Evolutionary conservation across 2,888 invertebrate genomes (phyloP).

Genomic region (Ochropleura plecta): DNA sequence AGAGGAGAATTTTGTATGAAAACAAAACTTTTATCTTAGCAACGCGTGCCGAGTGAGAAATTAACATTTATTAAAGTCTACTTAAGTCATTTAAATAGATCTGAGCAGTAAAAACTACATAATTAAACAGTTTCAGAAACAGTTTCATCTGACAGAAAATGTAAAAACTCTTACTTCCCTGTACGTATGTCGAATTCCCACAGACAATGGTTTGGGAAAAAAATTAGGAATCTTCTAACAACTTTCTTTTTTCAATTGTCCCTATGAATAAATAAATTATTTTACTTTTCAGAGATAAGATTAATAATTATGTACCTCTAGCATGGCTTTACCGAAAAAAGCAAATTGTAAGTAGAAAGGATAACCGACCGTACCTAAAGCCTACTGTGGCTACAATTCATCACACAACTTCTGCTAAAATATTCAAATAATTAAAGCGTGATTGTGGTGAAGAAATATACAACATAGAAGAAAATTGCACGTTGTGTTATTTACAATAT

Average conservation of each 20-base stretch:
- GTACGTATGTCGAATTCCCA: background rate
- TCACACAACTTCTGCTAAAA: conserved; percentile 11
- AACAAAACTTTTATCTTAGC: conserved; percentile 26
- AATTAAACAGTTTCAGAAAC: conserved; percentile 6
- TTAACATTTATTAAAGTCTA: conserved; percentile 38
- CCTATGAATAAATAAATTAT: background rate
- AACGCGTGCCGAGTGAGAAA: conserved; percentile 47
- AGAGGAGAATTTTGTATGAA: conserved; percentile 43
- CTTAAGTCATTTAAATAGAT: conserved; percentile 50
- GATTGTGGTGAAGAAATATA: conserved; percentile 47
- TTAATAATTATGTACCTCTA: background rate
- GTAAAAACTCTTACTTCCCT: background rate
- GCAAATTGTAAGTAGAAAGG: background rate
- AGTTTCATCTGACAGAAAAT: conserved; percentile 16
- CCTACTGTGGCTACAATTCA: background rate
- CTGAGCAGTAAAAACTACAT: conserved; percentile 27
- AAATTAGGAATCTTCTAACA: background rate
- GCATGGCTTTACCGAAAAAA: conserved; percentile 1
- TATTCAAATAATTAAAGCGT: conserved; percentile 12
- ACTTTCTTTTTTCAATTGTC: background rate
- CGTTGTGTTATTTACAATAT: conserved; percentile 69
- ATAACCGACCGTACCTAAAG: background rate
- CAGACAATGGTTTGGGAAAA: background rate
- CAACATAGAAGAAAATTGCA: conserved; percentile 64
- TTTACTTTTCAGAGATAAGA: background rate